Evolutionary conservation across 2,888 invertebrate genomes (phyloP), one percentile per base, ranked within the genome.

Genomic region (Lycophotia porphyrea): DNA sequence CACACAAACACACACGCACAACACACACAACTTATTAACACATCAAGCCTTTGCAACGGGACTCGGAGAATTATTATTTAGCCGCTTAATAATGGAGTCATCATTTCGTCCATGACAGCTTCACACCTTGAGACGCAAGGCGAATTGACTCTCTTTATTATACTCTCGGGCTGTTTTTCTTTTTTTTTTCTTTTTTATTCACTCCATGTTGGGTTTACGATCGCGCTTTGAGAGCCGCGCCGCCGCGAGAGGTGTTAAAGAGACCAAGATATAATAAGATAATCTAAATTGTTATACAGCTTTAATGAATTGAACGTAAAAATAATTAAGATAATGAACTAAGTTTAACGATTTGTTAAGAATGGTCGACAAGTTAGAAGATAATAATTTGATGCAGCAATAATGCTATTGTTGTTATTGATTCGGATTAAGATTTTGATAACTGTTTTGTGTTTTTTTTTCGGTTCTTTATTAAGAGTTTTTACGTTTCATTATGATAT

Each of bases 61-160:
- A 93, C 92, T 90, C 87, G 85, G 85, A 89, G 90, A 91, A 91
- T 95, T 94, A 94, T 95, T 95, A 95, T 94, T 95, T 94, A 93
- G 93, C 89, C 93, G 94, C 91, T 88, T 96, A 95, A 95, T 96
- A 96, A 96, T 95, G 95, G 94, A 96, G 95, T 93, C 95, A 94
- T 96, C 96, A 94, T 95, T 94, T 93, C 93, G 91, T 88, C 90
- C 94, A 91, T 95, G 96, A 96, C 96, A 96, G 96, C 93, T 96
- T 96, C 95, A 96, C 96, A 96, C 96, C 96, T 95, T 93, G 94
- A 92, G 93, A 92, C 91, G 92, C 83, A 87, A 89, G 88, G 92
- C 93, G 95, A 94, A 95, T 94, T 93, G 93, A 94, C 94, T 94
- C 93, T 94, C 94, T 93, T 93, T 94, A 94, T 94, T 93, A 93